phyloP scores from a whole-genome alignment of 2,113 vertebrate species.

The Melierax canorus region DNA sequence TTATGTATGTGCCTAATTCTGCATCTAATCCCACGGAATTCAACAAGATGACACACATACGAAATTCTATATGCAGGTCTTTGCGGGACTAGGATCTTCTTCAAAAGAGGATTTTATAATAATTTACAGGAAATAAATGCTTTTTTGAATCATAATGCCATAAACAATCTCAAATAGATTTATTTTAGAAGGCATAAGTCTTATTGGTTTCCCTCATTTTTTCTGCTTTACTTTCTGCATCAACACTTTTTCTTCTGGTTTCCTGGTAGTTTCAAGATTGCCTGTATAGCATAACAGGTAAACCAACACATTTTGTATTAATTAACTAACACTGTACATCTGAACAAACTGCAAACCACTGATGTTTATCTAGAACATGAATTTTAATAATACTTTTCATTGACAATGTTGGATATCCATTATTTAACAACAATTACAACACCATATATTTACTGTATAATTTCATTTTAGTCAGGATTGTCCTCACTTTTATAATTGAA shows the following conservation, averaged over 20 bases:
- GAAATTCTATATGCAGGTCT: background rate
- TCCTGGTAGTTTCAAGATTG: background rate
- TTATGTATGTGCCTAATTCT: background rate
- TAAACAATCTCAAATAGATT: background rate
- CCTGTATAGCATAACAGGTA: background rate
- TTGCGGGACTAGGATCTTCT: background rate
- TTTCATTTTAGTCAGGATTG: background rate
- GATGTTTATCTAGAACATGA: background rate
- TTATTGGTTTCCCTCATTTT: background rate
- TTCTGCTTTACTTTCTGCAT: background rate
- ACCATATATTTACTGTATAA: background rate
- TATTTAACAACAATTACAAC: background rate
- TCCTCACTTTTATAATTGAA: background rate
- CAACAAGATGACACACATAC: background rate
- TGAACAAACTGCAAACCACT: background rate
- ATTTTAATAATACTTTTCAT: background rate
- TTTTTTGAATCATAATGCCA: background rate
- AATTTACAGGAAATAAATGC: background rate
- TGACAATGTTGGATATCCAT: background rate
- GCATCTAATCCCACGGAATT: background rate
- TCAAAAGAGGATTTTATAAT: background rate
- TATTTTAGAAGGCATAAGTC: background rate
- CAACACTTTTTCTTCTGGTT: background rate
- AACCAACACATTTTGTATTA: background rate
- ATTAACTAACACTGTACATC: background rate